Base-by-base conservation (phyloP, 1,140 invertebrate genomes). In the Bombus cullumanus region DNA sequence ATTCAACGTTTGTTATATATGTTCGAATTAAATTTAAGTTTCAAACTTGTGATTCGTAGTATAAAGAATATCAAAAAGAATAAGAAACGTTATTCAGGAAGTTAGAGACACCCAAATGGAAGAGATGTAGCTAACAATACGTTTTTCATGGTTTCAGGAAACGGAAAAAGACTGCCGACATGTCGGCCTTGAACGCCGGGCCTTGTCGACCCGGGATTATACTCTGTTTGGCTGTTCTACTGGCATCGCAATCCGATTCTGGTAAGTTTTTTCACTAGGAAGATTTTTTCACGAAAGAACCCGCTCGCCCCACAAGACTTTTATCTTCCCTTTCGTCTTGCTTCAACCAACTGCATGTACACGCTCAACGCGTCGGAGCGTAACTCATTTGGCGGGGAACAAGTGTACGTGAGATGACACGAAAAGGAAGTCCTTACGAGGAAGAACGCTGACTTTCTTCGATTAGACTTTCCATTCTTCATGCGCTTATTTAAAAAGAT, bases 131-230 rank as follows among this genome's bases (percentile, higher is more conserved):
- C 69, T 81, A 86, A 86, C 59, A 31, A n/a, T 69, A 12, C 28
- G 12, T 34, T 43, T 71, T 77, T 89, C 41, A 2, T 86, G 91
- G 81, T 94, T 95, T 77, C 92, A 95, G 95, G 69, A 92, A 91
- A 92, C 92, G 90, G 89, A 92, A 89, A 89, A 92, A 93, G 86
- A 91, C 92, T 91, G 92, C 92, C 94, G 94, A 94, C 90, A 94
- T 95, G 95, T 93, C 94, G 94, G 93, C 94, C 92, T 92, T 93
- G 92, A 93, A 91, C 89, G 92, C 94, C 93, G 94, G 93, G 94
- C 92, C 93, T 73, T 92, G 91, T 92, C 94, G 93, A 94, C 92
- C 94, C 94, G 94, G 94, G 89, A 93, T 95, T 85, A 92, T 93
- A 84, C 87, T 95, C 77, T 93, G 91, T 87, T 89, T 95, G 90